These are phyloP conservation scores for Syrista parreyssii DNA, from an alignment of 2,888 invertebrate genomes.

Conservation along the genomic window DNA sequence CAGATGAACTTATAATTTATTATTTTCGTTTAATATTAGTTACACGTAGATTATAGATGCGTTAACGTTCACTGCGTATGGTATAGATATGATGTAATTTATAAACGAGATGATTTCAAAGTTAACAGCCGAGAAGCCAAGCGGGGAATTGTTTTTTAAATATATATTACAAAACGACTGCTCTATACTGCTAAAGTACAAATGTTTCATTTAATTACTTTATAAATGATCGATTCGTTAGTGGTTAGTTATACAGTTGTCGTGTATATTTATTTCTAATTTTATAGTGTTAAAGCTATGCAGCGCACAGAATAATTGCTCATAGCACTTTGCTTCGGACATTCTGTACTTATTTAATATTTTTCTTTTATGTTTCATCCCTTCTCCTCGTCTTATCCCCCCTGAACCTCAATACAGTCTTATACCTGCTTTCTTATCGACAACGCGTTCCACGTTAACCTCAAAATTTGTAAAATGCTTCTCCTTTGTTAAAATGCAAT, in stretches of 20 bases:
- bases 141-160: conserved; percentile 35
- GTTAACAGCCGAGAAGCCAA: conserved; percentile 21
- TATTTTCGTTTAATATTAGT: conserved; percentile 50
- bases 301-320: background rate
- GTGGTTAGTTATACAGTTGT: conserved; percentile 30
- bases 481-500: background rate
- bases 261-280: conserved; percentile 7
- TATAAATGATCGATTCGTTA: conserved; percentile 51
- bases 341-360: background rate
- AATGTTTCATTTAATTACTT: conserved; percentile 65
- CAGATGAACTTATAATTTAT: background rate
- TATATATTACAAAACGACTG: conserved; percentile 61
- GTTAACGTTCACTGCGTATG: conserved; percentile 42
- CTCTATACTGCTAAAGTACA: conserved; percentile 67
- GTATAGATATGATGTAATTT: conserved; percentile 23
- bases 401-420: background rate
- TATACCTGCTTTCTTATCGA: background rate
- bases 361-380: background rate
- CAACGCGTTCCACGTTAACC: background rate
- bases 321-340: background rate
- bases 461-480: background rate
- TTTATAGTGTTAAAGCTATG: background rate
- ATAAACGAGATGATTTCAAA: conserved; percentile 29
- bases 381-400: background rate
- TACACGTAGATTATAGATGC: conserved; percentile 49